phyloP scores from a whole-genome alignment of 1,140 invertebrate genomes.

The Varroa destructor region DNA sequence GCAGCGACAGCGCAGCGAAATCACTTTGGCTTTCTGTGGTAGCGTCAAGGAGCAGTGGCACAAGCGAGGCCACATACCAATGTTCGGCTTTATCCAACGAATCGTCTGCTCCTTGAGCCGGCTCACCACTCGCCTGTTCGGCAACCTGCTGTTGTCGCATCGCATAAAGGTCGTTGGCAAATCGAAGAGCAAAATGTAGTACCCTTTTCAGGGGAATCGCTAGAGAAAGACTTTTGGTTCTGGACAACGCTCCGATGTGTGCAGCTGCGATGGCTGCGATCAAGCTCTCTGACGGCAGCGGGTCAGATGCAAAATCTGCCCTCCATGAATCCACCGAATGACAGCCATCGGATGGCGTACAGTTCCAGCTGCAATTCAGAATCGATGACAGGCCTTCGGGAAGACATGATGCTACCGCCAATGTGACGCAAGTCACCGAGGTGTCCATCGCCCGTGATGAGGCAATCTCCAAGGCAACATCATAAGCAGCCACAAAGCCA shows the following conservation, averaged over 20 bases:
- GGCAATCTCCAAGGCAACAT: constrained; percentile 9
- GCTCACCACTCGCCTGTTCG: constrained; percentile 40
- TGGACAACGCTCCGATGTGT: not conserved
- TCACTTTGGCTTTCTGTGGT: constrained; percentile 57
- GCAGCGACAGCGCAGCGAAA: constrained; percentile 31
- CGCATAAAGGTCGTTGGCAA: constrained; percentile 7
- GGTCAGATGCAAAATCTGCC: constrained; percentile 16
- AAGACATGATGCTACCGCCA: constrained; percentile 17
- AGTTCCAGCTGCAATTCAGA: constrained; percentile 18
- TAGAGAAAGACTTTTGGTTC: constrained; percentile 7
- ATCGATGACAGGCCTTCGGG: constrained; percentile 22
- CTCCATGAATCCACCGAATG: constrained; percentile 16
- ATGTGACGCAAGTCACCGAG: not conserved
- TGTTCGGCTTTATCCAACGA: too few species aligned
- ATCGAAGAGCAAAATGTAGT: constrained; percentile 25
- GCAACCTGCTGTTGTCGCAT: too few species aligned
- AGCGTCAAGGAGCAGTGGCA: constrained; percentile 58
- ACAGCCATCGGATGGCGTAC: not conserved
- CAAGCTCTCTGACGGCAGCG: constrained; percentile 6
- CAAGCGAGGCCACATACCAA: constrained; percentile 39
- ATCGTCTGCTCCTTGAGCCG: constrained; percentile 40
- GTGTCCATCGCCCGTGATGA: constrained; percentile 7
- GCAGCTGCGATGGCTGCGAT: not conserved
- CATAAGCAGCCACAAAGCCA: constrained; percentile 6
- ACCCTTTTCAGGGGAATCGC: constrained; percentile 17